phyloP scores from a whole-genome alignment of 2,797 vertebrate genomes.

The Denticeps clupeoides region DNA sequence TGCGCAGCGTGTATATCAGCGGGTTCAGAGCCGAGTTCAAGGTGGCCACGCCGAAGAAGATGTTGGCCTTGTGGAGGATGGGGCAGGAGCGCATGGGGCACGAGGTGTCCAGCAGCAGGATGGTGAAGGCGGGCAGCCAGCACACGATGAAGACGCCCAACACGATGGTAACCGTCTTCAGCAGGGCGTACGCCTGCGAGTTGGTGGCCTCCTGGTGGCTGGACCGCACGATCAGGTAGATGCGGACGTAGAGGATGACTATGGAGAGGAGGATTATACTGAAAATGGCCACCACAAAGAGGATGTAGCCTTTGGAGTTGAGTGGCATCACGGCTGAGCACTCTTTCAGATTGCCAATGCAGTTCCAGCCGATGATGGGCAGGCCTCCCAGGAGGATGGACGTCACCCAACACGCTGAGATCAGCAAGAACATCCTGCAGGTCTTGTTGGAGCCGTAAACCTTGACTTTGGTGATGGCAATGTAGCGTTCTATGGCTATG shows the following conservation, averaged over 20 bases:
- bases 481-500: slow-evolving; percentile 88
- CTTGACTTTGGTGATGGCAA: slow-evolving; percentile 85
- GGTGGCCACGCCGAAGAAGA: slow-evolving; percentile 82
- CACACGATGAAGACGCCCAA: slow-evolving; percentile 87
- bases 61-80: slow-evolving; percentile 66
- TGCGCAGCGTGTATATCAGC: slow-evolving; percentile 82
- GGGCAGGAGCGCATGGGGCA: slow-evolving; percentile 61
- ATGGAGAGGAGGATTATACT: slow-evolving; percentile 78
- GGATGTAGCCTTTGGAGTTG: slow-evolving; percentile 81
- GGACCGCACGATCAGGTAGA: slow-evolving; percentile 88
- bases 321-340: slow-evolving; percentile 87
- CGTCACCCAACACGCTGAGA: slow-evolving; percentile 83
- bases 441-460: slow-evolving; percentile 77
- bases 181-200: slow-evolving; percentile 66
- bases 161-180: slow-evolving; percentile 92
- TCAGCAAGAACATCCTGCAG: slow-evolving; percentile 85
- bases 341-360: slow-evolving; percentile 58
- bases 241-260: slow-evolving; percentile 77
- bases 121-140: slow-evolving; percentile 83
- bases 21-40: slow-evolving; percentile 92
- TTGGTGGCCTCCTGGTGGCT: slow-evolving; percentile 79
- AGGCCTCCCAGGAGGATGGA: slow-evolving; percentile 79
- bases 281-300: slow-evolving; percentile 82
- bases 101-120: slow-evolving; percentile 77
- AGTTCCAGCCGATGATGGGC: slow-evolving; percentile 94